Evolutionary conservation across 2,797 vertebrate genomes (phyloP).

Genomic region (Numenius phaeopus): DNA sequence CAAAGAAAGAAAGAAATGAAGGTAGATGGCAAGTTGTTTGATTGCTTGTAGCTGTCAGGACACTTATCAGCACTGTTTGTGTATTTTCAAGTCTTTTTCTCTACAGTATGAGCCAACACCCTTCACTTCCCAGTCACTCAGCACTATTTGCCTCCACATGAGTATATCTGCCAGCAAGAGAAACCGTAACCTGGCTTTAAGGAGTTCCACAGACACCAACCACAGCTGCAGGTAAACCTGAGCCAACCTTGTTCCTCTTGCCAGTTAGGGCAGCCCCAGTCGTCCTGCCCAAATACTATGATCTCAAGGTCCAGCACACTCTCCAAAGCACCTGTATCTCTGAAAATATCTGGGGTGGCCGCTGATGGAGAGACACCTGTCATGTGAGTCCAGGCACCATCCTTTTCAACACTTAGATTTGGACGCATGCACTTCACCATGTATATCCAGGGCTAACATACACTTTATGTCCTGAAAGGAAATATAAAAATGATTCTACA

Average conservation of each 20-base stretch:
- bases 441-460: neutral
- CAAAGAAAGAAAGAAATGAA: neutral
- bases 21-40: neutral
- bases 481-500: neutral
- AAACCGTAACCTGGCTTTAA: neutral
- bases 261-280: neutral
- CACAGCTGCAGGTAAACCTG: neutral
- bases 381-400: neutral
- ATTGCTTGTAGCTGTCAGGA: neutral
- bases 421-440: fast-evolving
- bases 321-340: neutral
- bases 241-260: neutral
- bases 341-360: neutral
- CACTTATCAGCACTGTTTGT: neutral
- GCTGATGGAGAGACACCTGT: neutral
- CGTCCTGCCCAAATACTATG: fast-evolving
- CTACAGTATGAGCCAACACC: neutral
- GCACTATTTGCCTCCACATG: fast-evolving
- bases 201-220: neutral
- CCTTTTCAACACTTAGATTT: neutral
- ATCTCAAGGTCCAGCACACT: neutral
- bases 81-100: neutral
- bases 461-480: neutral
- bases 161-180: neutral
- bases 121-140: neutral